Percentiles rank a stretch among this genome's conserved stretches.
These are phyloP conservation scores for Pantherophis alleghaniensis DNA, from an alignment of 2,797 vertebrate species.

Conservation along the genomic window DNA sequence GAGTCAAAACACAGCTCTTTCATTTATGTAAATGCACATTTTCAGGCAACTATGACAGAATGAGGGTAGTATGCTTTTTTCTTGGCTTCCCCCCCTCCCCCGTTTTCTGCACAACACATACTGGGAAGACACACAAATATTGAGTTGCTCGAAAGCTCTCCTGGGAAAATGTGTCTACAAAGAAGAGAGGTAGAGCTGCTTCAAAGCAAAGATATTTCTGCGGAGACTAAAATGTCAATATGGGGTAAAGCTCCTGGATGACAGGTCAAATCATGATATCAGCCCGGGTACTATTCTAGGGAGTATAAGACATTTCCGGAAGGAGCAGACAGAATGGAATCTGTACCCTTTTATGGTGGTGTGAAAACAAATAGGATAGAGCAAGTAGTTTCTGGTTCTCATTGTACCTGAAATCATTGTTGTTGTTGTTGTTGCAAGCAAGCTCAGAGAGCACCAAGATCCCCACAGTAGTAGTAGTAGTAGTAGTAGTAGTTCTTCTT, in stretches of 20 bases:
- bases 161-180: background rate
- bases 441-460: too few relatives aligned
- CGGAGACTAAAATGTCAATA: background rate
- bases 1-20: constrained; percentile 44
- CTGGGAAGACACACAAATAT: constrained; percentile 40
- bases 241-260: background rate
- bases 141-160: constrained; percentile 34
- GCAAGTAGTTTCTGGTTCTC: background rate
- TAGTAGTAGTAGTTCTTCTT: too few relatives aligned
- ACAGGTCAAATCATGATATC: background rate
- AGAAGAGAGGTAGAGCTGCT: background rate
- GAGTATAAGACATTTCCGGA: background rate
- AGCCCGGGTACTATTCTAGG: background rate
- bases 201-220: background rate
- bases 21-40: constrained; percentile 53
- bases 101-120: background rate
- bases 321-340: too few relatives aligned
- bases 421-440: too few relatives aligned
- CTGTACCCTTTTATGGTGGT: background rate
- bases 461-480: too few relatives aligned
- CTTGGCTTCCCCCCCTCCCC: too few relatives aligned
- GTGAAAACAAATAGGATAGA: background rate
- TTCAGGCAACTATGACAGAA: constrained; percentile 67
- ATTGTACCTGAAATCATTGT: background rate
- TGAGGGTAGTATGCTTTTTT: constrained; percentile 40